phyloP scores from a whole-genome alignment of 2,113 vertebrate species.

The Labeo catla region DNA sequence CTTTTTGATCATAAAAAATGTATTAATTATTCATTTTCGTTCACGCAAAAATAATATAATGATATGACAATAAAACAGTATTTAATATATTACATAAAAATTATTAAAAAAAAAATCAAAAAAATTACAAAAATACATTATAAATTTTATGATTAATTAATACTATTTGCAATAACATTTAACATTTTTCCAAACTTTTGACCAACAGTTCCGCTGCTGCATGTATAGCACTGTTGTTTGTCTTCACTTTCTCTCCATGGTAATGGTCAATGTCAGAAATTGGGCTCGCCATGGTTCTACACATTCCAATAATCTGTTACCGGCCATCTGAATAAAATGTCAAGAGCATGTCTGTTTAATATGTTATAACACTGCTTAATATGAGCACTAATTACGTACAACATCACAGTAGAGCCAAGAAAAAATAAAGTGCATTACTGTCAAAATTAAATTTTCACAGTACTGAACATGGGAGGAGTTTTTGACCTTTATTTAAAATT shows the following conservation, averaged over 20 bases:
- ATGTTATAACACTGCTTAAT: slow-evolving; percentile 38
- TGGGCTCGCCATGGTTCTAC: not conserved
- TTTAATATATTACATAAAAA: no score
- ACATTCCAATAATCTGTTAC: slow-evolving; percentile 42
- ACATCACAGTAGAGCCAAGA: not conserved
- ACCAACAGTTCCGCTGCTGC: not conserved
- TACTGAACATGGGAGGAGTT: not conserved
- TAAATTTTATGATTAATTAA: no score
- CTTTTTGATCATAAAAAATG: no score
- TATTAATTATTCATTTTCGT: no score
- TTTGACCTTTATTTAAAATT: slow-evolving; percentile 5
- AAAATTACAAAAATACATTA: no score
- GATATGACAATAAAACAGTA: no score
- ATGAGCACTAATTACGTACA: slow-evolving; percentile 40
- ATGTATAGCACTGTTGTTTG: slow-evolving; percentile 1
- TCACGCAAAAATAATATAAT: no score
- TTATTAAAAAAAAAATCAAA: no score
- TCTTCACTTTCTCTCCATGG: not conserved
- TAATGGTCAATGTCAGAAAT: not conserved
- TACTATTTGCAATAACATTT: not conserved
- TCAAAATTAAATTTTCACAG: slow-evolving; percentile 6
- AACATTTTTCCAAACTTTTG: not conserved
- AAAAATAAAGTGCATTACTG: slow-evolving; percentile 36
- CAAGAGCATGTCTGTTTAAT: slow-evolving; percentile 10
- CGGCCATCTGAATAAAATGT: slow-evolving; percentile 27